A percentile compares a stretch with the other conserved stretches of the same genome.
These are phyloP conservation scores for Trypoxylon attenuatum DNA, from an alignment of 2,888 invertebrate genomes.

Conservation along the genomic window DNA sequence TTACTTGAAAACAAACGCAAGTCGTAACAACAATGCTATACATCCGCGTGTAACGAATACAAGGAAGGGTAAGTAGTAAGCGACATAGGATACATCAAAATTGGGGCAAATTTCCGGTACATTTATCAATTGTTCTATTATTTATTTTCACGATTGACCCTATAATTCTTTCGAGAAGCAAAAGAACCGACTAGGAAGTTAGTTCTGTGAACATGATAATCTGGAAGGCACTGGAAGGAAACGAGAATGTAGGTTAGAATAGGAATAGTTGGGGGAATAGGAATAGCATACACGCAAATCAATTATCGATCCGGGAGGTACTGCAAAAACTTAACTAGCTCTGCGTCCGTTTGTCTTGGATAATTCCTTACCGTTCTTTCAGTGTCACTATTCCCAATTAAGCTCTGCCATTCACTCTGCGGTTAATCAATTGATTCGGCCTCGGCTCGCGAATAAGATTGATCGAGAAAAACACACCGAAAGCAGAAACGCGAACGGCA, in stretches of 20 bases:
- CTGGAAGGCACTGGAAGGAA: constrained; percentile 20
- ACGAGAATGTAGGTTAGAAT: constrained; percentile 59
- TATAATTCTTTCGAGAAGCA: constrained; percentile 13
- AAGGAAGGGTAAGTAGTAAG: too few species aligned
- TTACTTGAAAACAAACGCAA: background rate
- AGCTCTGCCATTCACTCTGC: constrained; percentile 24
- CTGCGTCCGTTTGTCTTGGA: background rate
- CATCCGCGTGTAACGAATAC: too few species aligned
- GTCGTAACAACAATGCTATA: too few species aligned
- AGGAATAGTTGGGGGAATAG: too few species aligned
- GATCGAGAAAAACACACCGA: constrained; percentile 29
- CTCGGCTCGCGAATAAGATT: constrained; percentile 2
- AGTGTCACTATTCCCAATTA: constrained; percentile 16
- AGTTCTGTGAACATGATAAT: constrained; percentile 29
- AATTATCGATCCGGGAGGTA: constrained; percentile 61
- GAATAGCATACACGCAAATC: constrained; percentile 48
- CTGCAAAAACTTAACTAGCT: constrained; percentile 45
- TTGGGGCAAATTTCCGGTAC: too few species aligned
- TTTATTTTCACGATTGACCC: background rate
- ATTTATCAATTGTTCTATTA: background rate
- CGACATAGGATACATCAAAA: too few species aligned
- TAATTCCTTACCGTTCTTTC: constrained; percentile 30
- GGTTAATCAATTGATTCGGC: constrained; percentile 1
- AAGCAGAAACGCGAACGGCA: constrained; percentile 22
- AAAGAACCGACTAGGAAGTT: constrained; percentile 20